A percentile compares a stretch with the other conserved stretches of the same genome.
Conservation (phyloP, 2,113 vertebrate species). For the Corythornis cristatus region DNA sequence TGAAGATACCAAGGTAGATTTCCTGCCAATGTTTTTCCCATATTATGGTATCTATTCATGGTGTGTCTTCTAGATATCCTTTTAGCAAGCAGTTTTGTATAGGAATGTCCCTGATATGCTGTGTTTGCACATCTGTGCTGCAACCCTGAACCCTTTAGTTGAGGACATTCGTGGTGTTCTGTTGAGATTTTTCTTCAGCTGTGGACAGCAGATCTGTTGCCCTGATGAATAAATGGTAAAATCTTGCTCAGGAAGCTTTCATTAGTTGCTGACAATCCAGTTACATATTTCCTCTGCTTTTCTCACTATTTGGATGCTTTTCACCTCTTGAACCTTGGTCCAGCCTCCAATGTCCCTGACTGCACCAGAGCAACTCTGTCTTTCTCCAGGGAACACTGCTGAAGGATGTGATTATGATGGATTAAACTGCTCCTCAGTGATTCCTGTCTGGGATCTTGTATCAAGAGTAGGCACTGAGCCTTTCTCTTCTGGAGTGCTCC, state of each 20-base stretch:
- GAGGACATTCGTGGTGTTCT: neutral
- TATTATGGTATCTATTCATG: neutral
- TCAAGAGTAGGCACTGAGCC: neutral
- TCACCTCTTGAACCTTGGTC: neutral
- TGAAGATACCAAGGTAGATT: neutral
- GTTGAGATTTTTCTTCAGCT: neutral
- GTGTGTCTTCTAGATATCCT: neutral
- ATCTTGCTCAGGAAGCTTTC: neutral
- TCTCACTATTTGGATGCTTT: neutral
- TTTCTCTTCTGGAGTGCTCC: neutral
- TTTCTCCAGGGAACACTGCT: neutral
- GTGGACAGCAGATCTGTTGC: neutral
- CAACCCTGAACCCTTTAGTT: neutral
- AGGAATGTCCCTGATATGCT: neutral
- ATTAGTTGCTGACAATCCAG: neutral
- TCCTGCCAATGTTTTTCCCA: neutral
- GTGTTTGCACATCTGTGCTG: neutral
- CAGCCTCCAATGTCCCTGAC: neutral
- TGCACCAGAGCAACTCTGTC: neutral
- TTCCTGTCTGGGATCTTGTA: neutral
- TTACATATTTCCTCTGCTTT: neutral
- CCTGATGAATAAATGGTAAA: neutral
- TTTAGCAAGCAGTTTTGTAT: neutral
- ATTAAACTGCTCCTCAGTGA: neutral
- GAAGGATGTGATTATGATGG: neutral